These are phyloP conservation scores for Catalaphyllia jardinei DNA, from an alignment of 64 coral and sea anemone genomes.

Conservation along the genomic window DNA sequence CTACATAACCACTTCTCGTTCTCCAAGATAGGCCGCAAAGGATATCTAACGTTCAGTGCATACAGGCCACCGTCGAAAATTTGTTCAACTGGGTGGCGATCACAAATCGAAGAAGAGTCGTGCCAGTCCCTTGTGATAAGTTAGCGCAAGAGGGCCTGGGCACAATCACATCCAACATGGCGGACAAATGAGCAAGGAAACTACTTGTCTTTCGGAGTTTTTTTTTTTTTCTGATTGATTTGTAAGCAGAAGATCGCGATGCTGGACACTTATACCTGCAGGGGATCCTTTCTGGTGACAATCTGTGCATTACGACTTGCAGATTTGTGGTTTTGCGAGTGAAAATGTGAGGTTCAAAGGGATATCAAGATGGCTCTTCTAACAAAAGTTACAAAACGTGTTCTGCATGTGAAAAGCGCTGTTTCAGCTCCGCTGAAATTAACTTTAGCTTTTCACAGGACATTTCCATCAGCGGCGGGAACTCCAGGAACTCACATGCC, in stretches of 20 bases:
- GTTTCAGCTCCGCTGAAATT: neutral
- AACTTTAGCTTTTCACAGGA: neutral
- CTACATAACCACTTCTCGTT: no score
- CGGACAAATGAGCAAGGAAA: neutral
- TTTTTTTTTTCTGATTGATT: neutral
- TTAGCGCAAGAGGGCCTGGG: neutral
- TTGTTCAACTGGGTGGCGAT: no score
- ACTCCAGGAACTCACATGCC: neutral
- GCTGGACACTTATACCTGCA: neutral
- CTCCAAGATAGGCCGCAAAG: no score
- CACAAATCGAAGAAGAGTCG: no score
- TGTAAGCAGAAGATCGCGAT: neutral
- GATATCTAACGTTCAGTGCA: no score
- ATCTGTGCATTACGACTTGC: neutral
- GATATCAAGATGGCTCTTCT: neutral
- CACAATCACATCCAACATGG: constrained; percentile 39
- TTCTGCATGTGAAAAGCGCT: neutral
- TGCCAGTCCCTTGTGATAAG: neutral
- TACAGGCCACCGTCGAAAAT: no score
- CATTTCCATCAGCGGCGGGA: neutral
- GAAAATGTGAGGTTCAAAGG: neutral
- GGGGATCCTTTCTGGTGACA: neutral
- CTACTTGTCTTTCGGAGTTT: neutral
- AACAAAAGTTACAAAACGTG: neutral
- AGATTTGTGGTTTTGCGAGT: neutral